Percentiles rank a stretch among this genome's conserved stretches.
These are phyloP conservation scores for Amphiduros pacificus DNA, from an alignment of 2,888 invertebrate species.

Conservation along the genomic window DNA sequence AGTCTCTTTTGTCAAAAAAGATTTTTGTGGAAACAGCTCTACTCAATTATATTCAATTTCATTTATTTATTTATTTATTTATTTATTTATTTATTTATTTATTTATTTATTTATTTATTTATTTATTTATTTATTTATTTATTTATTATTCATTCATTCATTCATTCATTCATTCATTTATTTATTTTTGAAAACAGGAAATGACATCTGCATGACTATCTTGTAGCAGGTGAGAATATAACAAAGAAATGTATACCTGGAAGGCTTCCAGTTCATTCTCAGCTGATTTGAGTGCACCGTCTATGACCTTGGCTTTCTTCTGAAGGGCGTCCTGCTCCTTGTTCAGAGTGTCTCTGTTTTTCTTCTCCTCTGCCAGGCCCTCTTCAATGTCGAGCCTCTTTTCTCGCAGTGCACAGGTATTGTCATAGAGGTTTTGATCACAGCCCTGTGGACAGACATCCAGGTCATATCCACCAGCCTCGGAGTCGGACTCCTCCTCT, in stretches of 20 bases:
- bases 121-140: too few species aligned
- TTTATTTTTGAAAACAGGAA: too few species aligned
- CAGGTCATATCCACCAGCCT: constrained; percentile 54
- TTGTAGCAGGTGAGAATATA: too few species aligned
- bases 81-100: too few species aligned
- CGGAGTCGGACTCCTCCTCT: constrained; percentile 57
- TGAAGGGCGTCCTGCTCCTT: constrained; percentile 55
- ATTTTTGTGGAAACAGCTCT: background rate
- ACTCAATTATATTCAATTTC: background rate
- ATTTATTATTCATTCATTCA: too few species aligned
- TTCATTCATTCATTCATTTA: too few species aligned
- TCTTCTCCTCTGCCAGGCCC: constrained; percentile 55
- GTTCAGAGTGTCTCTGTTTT: constrained; percentile 49
- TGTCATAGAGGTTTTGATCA: constrained; percentile 53
- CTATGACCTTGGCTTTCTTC: constrained; percentile 56
- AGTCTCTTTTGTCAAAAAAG: too few species aligned
- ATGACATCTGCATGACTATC: too few species aligned
- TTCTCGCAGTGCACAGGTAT: constrained; percentile 56
- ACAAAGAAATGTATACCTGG: constrained; percentile 41
- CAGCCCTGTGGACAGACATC: constrained; percentile 59
- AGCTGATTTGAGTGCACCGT: constrained; percentile 50
- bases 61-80: too few species aligned
- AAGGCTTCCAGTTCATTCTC: constrained; percentile 58
- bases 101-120: too few species aligned
- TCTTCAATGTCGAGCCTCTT: constrained; percentile 58